A percentile compares a stretch with the other conserved stretches of the same genome.
Evolutionary conservation across 2,888 invertebrate genomes (phyloP).

Genomic region (Orthosia incerta): DNA sequence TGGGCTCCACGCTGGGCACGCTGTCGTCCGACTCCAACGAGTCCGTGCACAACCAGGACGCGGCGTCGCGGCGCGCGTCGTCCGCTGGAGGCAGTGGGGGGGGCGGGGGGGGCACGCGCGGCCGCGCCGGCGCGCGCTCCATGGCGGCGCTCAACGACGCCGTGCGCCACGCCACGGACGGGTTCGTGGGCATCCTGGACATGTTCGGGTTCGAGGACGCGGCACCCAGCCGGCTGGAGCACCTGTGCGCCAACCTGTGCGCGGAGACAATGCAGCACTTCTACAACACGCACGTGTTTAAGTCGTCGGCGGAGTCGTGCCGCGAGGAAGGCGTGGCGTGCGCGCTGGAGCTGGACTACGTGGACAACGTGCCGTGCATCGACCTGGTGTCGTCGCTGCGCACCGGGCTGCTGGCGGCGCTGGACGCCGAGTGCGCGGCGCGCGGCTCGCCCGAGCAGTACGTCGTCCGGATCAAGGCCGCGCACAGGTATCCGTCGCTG

Average conservation of each 20-base stretch:
- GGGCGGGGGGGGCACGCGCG: slow-evolving; percentile 53
- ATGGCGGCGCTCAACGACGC: slow-evolving; percentile 98
- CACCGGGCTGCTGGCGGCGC: slow-evolving; percentile 97
- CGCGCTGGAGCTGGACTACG: slow-evolving; percentile 97
- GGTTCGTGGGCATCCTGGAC: slow-evolving; percentile 98
- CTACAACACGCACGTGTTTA: slow-evolving; percentile 99
- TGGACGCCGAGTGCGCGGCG: slow-evolving; percentile 97
- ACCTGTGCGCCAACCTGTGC: slow-evolving; percentile 98
- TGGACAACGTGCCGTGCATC: slow-evolving; percentile 98
- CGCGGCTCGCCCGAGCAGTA: slow-evolving; percentile 92
- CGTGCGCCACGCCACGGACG: slow-evolving; percentile 97
- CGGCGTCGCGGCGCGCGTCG: slow-evolving; percentile 96
- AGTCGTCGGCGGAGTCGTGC: slow-evolving; percentile 97
- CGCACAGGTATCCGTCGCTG: slow-evolving; percentile 74
- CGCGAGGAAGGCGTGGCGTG: slow-evolving; percentile 97
- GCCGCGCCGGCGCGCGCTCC: slow-evolving; percentile 95
- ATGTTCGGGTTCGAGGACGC: slow-evolving; percentile 99
- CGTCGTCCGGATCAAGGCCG: slow-evolving; percentile 80
- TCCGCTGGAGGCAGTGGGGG: slow-evolving; percentile 92
- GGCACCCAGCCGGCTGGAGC: slow-evolving; percentile 97
- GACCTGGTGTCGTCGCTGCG: slow-evolving; percentile 98
- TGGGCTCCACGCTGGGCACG: slow-evolving; percentile 96
- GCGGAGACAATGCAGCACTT: slow-evolving; percentile 99
- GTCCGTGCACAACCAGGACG: slow-evolving; percentile 97
- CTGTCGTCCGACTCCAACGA: slow-evolving; percentile 98